These are phyloP conservation scores for Condylostylus longicornis DNA, from an alignment of 1,140 invertebrate genomes.

Conservation along the genomic window DNA sequence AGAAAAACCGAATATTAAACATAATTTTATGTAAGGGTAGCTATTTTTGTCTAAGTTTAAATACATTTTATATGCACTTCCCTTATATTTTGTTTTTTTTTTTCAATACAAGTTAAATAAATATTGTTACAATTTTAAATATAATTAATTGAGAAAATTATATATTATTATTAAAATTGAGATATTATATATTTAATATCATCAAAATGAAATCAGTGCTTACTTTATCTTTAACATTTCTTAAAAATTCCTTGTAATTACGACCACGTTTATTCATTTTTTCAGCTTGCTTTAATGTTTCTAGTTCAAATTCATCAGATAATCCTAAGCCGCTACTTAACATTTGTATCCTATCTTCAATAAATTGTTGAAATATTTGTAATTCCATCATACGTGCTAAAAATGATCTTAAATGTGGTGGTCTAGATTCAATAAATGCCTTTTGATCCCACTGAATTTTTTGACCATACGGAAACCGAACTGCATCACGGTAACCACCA, in stretches of 20 bases:
- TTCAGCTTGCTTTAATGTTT: conserved; percentile 71
- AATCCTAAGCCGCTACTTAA: conserved; percentile 77
- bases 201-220: conserved; percentile 7
- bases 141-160: too few species aligned
- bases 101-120: not conserved
- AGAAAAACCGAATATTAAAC: too few species aligned
- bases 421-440: conserved; percentile 68
- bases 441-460: conserved; percentile 75
- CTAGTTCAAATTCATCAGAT: conserved; percentile 88
- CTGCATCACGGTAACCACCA: conserved; percentile 82
- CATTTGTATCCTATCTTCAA: conserved; percentile 79
- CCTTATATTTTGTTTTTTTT: not conserved
- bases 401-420: conserved; percentile 70
- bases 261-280: conserved; percentile 62
- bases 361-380: conserved; percentile 93
- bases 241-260: conserved; percentile 65
- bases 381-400: conserved; percentile 77
- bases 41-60: not conserved
- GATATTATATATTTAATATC: not conserved
- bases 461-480: conserved; percentile 55
- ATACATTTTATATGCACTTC: not conserved
- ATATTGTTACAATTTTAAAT: too few species aligned
- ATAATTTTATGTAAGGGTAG: too few species aligned
- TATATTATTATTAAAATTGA: not conserved
- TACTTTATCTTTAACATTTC: conserved; percentile 60